Conservation (phyloP, 2,888 invertebrate species). For the Hypomecis punctinalis region DNA sequence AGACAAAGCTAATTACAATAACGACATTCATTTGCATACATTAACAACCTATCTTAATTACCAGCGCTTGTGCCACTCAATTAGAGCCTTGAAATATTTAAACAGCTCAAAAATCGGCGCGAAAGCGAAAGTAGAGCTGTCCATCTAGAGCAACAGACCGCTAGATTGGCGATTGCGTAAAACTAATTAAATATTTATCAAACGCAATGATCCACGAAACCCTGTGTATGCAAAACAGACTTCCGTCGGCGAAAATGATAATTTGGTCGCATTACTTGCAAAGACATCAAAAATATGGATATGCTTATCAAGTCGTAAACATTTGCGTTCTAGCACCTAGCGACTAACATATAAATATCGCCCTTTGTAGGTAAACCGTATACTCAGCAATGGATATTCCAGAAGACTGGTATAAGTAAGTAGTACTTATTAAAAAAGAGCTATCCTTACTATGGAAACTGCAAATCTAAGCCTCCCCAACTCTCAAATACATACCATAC, state of each 20-base stretch:
- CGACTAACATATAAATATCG: no score
- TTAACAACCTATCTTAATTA: constrained; percentile 30
- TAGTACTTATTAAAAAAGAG: no score
- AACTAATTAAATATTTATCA: constrained; percentile 58
- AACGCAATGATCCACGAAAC: constrained; percentile 53
- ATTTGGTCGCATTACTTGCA: constrained; percentile 49
- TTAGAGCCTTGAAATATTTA: constrained; percentile 37
- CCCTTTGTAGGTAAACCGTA: no score
- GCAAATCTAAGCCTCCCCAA: no score
- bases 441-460: no score
- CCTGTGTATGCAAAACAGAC: constrained; percentile 64
- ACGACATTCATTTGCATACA: constrained; percentile 23
- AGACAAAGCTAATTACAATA: constrained; percentile 18
- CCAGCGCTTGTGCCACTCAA: constrained; percentile 33
- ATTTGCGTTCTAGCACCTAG: no score
- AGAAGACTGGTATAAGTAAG: no score
- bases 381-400: no score
- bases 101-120: constrained; percentile 26
- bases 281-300: neutral
- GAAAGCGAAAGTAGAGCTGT: constrained; percentile 38
- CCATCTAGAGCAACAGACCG: constrained; percentile 35
- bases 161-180: constrained; percentile 35
- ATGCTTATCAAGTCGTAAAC: no score
- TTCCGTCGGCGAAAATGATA: constrained; percentile 58
- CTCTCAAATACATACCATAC: no score